Evolutionary conservation across 2,888 invertebrate species (phyloP).

Genomic region (Tetropium fuscum): DNA sequence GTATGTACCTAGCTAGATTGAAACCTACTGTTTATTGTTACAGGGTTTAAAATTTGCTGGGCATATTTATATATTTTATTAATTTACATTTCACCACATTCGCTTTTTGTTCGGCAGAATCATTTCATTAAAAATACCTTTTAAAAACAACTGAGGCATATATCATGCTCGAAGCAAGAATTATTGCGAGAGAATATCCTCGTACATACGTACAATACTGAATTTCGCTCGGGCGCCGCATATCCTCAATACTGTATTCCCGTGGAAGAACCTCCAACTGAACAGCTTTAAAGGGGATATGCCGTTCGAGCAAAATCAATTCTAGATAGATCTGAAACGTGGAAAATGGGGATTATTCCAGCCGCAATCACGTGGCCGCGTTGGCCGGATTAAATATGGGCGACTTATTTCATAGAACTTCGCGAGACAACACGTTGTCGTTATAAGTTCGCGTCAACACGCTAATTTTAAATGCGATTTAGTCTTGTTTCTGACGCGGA

Average conservation of each 20-base stretch:
- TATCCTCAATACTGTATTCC: conserved; percentile 55
- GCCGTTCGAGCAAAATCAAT: conserved; percentile 58
- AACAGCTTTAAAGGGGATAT: conserved; percentile 60
- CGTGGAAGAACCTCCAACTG: conserved; percentile 57
- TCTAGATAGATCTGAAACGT: conserved; percentile 33
- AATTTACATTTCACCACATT: conserved; percentile 1
- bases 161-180: conserved; percentile 22
- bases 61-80: too few relatives aligned
- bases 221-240: conserved; percentile 26
- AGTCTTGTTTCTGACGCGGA: conserved; percentile 5
- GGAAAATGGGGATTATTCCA: conserved; percentile 3
- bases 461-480: conserved; percentile 5
- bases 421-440: background rate
- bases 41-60: too few relatives aligned
- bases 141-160: conserved; percentile 20
- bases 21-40: too few relatives aligned
- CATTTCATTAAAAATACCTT: conserved; percentile 18
- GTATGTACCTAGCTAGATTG: too few relatives aligned
- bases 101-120: conserved; percentile 1
- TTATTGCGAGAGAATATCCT: conserved; percentile 19
- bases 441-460: background rate
- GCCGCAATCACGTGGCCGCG: background rate
- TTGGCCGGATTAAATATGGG: background rate
- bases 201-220: conserved; percentile 44
- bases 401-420: background rate